Base-by-base conservation (phyloP, 2,113 vertebrate genomes). In the Rhadina sibilatrix region DNA sequence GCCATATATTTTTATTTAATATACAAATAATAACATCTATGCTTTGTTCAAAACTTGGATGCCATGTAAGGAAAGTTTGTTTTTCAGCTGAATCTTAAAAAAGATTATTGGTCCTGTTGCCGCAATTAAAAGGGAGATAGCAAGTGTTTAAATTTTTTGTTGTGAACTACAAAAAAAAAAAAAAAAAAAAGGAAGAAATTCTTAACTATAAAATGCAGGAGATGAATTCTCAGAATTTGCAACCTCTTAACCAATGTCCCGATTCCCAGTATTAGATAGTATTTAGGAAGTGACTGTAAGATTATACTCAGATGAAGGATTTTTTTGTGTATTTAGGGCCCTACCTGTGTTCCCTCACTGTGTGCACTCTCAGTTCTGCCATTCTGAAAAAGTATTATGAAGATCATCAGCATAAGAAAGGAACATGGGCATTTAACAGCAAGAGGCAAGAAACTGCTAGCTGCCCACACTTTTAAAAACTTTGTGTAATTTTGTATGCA, bases 171-270 rank as follows among this genome's bases (percentile, higher is more conserved):
- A 60, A 87, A 90, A 95, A 95, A 96, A 95, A 95, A n/a, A 75
- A 80, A 61, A 88, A 90, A 95, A 95, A 96, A 76, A 81, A 75
- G 96, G 96, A 97, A 96, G 61, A 97, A 85, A 90, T 91, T 89
- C 96, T 97, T 90, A 91, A 94, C 54, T 85, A 87, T 83, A 95
- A 97, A 95, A 88, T 65, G 40, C 87, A 94, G 95, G 87, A 97
- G 81, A 97, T 80, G 63, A 94, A 95, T 97, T 98, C 98, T 97
- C 72, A 97, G 98, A 98, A 97, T 77, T 71, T 59, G 37, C 66
- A 86, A 38, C 87, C 85, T 91, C 91, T 95, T 95, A 96, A 96
- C 83, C 82, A 70, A 88, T 95, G 94, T 90, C 78, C 81, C 76
- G 64, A 90, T 90, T 95, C 88, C 80, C 59, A 79, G 85, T 72